Conservation (phyloP, 2,113 vertebrate genomes). For the Myotis lucifugus region DNA sequence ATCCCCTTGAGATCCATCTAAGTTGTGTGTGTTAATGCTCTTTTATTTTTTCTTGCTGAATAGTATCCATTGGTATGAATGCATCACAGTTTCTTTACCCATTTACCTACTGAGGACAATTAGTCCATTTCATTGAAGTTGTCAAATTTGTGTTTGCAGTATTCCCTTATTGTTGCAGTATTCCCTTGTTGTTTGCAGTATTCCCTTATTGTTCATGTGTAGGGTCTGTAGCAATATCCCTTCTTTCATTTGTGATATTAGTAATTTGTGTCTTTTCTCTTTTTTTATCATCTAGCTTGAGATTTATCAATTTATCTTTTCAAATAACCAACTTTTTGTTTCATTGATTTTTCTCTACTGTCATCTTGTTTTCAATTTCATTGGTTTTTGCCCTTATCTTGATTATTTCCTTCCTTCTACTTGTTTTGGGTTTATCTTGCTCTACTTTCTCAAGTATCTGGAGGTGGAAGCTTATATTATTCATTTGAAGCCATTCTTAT, state of each 20-base stretch:
- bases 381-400: neutral
- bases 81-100: neutral
- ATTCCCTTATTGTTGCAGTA: neutral
- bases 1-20: neutral
- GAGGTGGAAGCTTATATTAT: neutral
- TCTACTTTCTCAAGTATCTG: constrained; percentile 7
- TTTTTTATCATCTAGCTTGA: neutral
- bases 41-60: neutral
- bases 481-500: neutral
- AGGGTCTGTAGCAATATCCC: neutral
- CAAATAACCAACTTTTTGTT: neutral
- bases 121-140: neutral
- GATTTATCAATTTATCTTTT: neutral
- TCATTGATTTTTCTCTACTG: neutral
- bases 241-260: neutral
- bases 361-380: neutral
- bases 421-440: neutral
- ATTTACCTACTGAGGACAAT: neutral
- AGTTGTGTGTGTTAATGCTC: neutral
- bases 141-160: neutral
- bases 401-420: neutral
- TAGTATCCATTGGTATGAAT: neutral
- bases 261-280: neutral
- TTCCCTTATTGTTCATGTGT: neutral
- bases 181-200: neutral